Evolutionary conservation across 2,797 vertebrate species (phyloP), one percentile per base, ranked within the genome.

Genomic region (Cichlasoma orientale): DNA sequence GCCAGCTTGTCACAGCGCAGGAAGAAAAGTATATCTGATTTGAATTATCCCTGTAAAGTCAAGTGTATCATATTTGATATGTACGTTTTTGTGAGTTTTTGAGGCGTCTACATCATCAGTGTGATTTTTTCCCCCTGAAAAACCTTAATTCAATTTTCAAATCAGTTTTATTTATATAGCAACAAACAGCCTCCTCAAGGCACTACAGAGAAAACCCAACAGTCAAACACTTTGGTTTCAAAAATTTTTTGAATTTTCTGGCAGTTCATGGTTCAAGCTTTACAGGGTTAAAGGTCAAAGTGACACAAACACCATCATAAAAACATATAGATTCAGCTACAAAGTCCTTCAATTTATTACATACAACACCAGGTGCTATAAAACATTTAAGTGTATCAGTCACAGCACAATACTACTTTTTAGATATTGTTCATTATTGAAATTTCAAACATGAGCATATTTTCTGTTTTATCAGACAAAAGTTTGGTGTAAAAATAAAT

Each of bases 401-500:
- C 29, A 29, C 5, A 1, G 1, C 33, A n/a, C 36, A 3, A 21
- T 54, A 4, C 47, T 55, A 72, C 2, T 73, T 79, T 83, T 80
- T 76, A 73, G n/a, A 50, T 63, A 50, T n/a, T 68, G 18, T 7
- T 68, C 63, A n/a, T 89, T 84, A 82, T 82, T 82, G 74, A 83
- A 82, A 82, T 85, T 79, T 84, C 56, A 86, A 88, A 88, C 74
- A 81, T 74, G 74, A 85, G 79, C 75, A 73, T 66, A 54, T 74
- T 82, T 74, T 58, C 53, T 75, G 59, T 41, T 74, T 53, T 76
- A 77, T 87, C 88, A 88, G 83, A 82, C 33, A 57, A 57, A 79
- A 83, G 86, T 74, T 73, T 63, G 79, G 85, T 61, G 78, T 88
- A 79, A 84, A 86, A 85, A 75, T 38, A 72, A 87, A 90, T 75